These are phyloP conservation scores for Naja naja DNA, from an alignment of 2,113 vertebrate genomes.

Conservation along the genomic window DNA sequence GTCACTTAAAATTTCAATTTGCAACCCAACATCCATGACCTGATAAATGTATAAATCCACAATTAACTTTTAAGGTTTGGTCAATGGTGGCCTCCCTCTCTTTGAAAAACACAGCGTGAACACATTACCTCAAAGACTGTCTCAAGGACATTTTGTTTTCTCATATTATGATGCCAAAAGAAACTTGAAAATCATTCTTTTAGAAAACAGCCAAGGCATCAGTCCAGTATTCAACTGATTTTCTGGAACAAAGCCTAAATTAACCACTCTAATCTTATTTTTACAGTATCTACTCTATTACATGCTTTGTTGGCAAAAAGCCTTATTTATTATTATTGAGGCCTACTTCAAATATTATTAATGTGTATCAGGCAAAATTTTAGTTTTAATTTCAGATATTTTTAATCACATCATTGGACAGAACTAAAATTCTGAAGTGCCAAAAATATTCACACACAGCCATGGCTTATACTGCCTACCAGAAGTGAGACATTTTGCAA, in stretches of 20 bases:
- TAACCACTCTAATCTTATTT: constrained; percentile 69
- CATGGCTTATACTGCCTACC: constrained; percentile 19
- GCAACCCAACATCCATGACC: neutral
- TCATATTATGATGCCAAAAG: constrained; percentile 53
- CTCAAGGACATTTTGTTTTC: constrained; percentile 26
- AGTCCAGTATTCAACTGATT: constrained; percentile 61
- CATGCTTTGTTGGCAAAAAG: constrained; percentile 57
- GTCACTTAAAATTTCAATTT: neutral
- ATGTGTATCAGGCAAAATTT: constrained; percentile 36
- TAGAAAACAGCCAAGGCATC: constrained; percentile 59
- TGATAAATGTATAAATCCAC: neutral
- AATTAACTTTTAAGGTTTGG: constrained; percentile 29
- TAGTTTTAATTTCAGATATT: neutral
- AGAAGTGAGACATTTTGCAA: constrained; percentile 3
- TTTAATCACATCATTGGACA: constrained; percentile 25
- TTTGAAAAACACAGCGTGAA: constrained; percentile 48
- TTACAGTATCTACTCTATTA: constrained; percentile 63
- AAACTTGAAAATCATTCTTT: constrained; percentile 66
- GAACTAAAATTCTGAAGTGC: constrained; percentile 3
- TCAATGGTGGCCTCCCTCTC: constrained; percentile 5
- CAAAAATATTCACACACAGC: neutral
- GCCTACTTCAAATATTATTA: constrained; percentile 61
- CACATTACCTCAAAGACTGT: constrained; percentile 37
- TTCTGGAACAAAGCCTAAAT: constrained; percentile 63
- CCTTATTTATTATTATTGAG: constrained; percentile 67